Conservation (phyloP, 2,888 invertebrate genomes). For the Euproctis similis region DNA sequence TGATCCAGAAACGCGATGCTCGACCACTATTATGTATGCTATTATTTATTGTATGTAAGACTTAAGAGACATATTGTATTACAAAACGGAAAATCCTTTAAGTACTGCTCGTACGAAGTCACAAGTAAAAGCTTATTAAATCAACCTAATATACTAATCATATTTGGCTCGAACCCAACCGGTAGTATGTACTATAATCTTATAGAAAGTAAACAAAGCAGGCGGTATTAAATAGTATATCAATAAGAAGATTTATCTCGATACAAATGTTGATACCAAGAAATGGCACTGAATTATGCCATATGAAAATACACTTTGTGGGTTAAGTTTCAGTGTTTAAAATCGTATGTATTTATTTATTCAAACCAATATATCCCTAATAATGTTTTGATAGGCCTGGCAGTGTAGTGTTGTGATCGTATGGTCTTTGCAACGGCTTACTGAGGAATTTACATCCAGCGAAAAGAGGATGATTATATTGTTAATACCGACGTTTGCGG, state of each 20-base stretch:
- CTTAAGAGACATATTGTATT: no score
- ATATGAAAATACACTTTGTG: slow-evolving; percentile 29
- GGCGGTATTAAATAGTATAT: slow-evolving; percentile 41
- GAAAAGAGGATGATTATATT: slow-evolving; percentile 35
- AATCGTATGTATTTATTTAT: no score
- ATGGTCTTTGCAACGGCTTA: slow-evolving; percentile 41
- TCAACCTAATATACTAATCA: slow-evolving; percentile 20
- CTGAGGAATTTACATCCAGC: slow-evolving; percentile 48
- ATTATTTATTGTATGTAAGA: no score
- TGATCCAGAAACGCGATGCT: no score
- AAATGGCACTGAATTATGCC: slow-evolving; percentile 21
- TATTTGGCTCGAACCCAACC: slow-evolving; percentile 29
- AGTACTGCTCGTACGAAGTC: no score
- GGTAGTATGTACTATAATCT: slow-evolving; percentile 32
- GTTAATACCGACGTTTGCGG: slow-evolving; percentile 26
- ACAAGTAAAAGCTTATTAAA: no score
- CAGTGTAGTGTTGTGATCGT: slow-evolving; percentile 54
- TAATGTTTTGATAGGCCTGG: slow-evolving; percentile 59
- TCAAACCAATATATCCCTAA: slow-evolving; percentile 47
- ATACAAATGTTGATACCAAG: slow-evolving; percentile 38
- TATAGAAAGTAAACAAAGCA: slow-evolving; percentile 44
- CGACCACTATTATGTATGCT: no score
- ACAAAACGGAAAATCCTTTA: no score
- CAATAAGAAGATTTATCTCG: slow-evolving; percentile 47
- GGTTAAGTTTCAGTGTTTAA: slow-evolving; percentile 29